phyloP scores from a whole-genome alignment of 2,888 invertebrate species.

The Drosophila lacicola region DNA sequence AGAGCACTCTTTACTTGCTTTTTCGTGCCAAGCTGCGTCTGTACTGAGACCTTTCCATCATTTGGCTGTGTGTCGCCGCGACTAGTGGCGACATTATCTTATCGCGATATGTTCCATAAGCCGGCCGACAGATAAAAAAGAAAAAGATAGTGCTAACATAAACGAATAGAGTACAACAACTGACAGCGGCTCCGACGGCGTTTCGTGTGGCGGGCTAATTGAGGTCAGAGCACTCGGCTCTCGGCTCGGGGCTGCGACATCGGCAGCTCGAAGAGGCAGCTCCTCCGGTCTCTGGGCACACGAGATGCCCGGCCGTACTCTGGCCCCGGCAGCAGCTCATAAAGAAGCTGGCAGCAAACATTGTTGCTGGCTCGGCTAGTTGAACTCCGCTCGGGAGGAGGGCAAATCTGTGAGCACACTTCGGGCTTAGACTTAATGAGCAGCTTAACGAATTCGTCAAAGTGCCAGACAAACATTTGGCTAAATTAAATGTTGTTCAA shows the following conservation, averaged over 20 bases:
- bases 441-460: slow-evolving; percentile 55
- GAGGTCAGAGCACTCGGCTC: slow-evolving; percentile 63
- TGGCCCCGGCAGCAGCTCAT: slow-evolving; percentile 33
- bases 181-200: slow-evolving; percentile 11
- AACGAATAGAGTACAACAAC: slow-evolving; percentile 3
- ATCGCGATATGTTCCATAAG: slow-evolving; percentile 65
- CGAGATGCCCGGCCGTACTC: slow-evolving; percentile 31
- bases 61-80: slow-evolving; percentile 43
- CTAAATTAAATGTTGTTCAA: slow-evolving; percentile 54
- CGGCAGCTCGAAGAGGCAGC: slow-evolving; percentile 3
- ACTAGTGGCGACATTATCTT: slow-evolving; percentile 56
- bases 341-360: slow-evolving; percentile 43
- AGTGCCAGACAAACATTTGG: slow-evolving; percentile 74
- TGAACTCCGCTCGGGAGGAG: slow-evolving; percentile 39
- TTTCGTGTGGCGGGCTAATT: slow-evolving; percentile 50
- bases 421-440: slow-evolving; percentile 47
- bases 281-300: slow-evolving; percentile 10
- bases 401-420: slow-evolving; percentile 59
- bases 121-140: slow-evolving; percentile 63
- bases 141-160: slow-evolving; percentile 35
- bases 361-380: slow-evolving; percentile 14
- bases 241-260: neutral
- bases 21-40: slow-evolving; percentile 2
- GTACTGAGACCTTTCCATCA: slow-evolving; percentile 44
- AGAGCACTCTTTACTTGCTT: neutral